Evolutionary conservation across 2,113 vertebrate species (phyloP).

Genomic region (Marcusenius ussheri): DNA sequence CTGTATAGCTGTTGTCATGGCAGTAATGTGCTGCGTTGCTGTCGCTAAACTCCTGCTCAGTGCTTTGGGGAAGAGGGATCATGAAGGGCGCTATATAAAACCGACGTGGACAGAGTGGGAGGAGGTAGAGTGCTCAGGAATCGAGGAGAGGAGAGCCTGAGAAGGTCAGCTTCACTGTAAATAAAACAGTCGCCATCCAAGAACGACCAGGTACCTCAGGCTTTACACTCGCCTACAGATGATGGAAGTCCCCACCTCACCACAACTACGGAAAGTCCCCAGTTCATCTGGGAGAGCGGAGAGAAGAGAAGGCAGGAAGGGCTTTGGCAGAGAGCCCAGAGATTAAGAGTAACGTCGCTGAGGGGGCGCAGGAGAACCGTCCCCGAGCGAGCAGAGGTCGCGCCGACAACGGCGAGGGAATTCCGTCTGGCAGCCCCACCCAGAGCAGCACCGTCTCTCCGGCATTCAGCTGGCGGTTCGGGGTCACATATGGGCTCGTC

Average conservation of each 20-base stretch:
- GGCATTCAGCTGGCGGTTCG: neutral
- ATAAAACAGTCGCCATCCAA: neutral
- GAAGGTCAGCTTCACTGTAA: neutral
- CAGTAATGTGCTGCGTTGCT: neutral
- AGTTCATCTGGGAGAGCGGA: neutral
- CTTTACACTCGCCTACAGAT: neutral
- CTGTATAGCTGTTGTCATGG: neutral
- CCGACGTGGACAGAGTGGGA: neutral
- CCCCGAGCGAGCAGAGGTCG: neutral
- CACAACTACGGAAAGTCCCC: constrained; percentile 8
- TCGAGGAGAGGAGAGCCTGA: neutral
- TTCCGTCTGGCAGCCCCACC: neutral
- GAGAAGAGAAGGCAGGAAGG: neutral
- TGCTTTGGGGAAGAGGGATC: neutral
- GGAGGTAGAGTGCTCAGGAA: neutral
- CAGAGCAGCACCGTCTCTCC: neutral
- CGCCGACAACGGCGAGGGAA: neutral
- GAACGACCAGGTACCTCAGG: neutral
- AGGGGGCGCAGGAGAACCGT: neutral
- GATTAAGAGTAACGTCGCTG: neutral
- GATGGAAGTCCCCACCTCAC: neutral
- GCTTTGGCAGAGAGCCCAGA: neutral
- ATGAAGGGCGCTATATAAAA: neutral
- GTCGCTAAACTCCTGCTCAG: neutral
- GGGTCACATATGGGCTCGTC: neutral